Conservation (phyloP, 2,797 vertebrate species). For the Margarornis squamiger region DNA sequence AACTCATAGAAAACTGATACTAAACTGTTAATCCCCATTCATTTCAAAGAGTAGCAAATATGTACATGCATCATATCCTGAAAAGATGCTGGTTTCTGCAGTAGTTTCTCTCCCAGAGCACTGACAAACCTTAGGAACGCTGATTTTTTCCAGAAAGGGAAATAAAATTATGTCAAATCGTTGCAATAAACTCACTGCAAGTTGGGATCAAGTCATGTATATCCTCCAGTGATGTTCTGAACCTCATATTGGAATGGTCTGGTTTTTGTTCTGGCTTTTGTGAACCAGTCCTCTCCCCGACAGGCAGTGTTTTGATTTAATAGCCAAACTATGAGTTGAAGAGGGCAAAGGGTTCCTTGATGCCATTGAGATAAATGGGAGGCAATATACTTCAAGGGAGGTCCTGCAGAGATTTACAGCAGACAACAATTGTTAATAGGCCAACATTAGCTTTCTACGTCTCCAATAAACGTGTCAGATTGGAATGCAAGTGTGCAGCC, state of each 20-base stretch:
- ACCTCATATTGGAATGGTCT: background rate
- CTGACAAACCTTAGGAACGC: background rate
- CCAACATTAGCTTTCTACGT: constrained; percentile 36
- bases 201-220: background rate
- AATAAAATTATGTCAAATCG: background rate
- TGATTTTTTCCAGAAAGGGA: background rate
- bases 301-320: constrained; percentile 7
- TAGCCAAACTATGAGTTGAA: background rate
- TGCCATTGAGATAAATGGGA: constrained; percentile 13
- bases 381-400: constrained; percentile 13
- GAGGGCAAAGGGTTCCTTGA: background rate
- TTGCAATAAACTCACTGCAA: background rate
- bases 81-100: background rate
- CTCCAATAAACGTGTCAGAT: constrained; percentile 40
- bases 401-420: constrained; percentile 47
- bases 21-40: background rate
- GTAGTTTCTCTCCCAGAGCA: background rate
- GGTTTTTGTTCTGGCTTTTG: background rate
- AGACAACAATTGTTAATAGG: constrained; percentile 24
- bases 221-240: background rate
- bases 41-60: background rate
- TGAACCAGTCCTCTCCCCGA: background rate
- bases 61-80: background rate
- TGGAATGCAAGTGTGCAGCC: constrained; percentile 41
- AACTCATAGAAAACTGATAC: background rate